These are phyloP conservation scores for Stenodema calcarata DNA, from an alignment of 2,888 invertebrate species.

Conservation along the genomic window DNA sequence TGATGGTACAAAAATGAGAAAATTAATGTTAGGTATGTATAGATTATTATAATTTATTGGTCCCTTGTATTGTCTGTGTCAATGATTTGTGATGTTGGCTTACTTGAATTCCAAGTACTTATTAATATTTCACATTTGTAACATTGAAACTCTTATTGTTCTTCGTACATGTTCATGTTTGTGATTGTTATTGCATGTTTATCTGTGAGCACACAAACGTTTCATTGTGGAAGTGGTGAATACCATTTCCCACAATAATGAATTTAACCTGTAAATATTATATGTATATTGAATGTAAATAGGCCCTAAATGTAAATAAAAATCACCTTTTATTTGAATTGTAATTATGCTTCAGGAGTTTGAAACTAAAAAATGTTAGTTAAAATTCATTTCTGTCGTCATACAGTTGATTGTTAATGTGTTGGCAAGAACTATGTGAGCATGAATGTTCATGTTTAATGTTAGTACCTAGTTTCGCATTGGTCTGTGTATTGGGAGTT, in stretches of 20 bases:
- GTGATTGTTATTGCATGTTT: slow-evolving; percentile 16
- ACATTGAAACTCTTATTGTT: background rate
- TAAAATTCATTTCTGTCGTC: background rate
- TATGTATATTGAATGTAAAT: background rate
- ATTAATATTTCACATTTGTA: slow-evolving; percentile 1
- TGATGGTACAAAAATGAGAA: slow-evolving; percentile 9
- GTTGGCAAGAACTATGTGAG: background rate
- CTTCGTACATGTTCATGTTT: background rate
- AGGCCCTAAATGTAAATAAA: background rate
- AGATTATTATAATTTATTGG: background rate
- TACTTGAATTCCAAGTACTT: slow-evolving; percentile 9
- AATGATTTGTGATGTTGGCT: background rate
- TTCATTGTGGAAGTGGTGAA: background rate
- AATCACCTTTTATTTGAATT: background rate
- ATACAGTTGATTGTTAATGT: background rate
- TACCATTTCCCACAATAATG: background rate
- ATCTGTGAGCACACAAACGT: background rate
- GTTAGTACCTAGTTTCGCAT: slow-evolving; percentile 8
- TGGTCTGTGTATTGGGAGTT: slow-evolving; percentile 19
- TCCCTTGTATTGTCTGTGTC: background rate
- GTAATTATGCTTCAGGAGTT: background rate
- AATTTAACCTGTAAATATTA: background rate
- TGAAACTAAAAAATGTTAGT: background rate
- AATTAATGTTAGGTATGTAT: background rate
- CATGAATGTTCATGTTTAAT: slow-evolving; percentile 1